Percentiles rank a stretch among this genome's conserved stretches.
These are phyloP conservation scores for Sphaeramia orbicularis DNA, from an alignment of 2,797 vertebrate genomes.

Conservation along the genomic window DNA sequence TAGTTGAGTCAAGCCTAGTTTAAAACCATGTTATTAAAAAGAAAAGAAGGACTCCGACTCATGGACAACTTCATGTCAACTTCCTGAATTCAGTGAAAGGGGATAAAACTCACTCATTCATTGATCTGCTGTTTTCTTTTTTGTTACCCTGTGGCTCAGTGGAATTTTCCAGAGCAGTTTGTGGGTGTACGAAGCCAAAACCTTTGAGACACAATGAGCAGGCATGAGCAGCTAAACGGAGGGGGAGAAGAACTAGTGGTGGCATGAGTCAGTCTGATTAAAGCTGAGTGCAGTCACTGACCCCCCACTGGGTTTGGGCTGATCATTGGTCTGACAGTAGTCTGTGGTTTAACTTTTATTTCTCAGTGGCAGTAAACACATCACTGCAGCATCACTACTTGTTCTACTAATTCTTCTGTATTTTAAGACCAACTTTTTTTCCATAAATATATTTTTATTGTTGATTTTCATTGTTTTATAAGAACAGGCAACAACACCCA, in stretches of 20 bases:
- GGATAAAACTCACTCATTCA: conserved; percentile 28
- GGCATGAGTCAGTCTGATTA: conserved; percentile 32
- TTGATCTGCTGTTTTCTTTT: conserved; percentile 43
- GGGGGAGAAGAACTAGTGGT: conserved; percentile 28
- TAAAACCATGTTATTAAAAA: no score
- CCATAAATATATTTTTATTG: no score
- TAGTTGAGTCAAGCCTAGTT: no score
- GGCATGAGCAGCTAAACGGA: conserved; percentile 19
- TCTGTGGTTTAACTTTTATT: conserved; percentile 21
- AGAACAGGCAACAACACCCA: no score
- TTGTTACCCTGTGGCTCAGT: conserved; percentile 27
- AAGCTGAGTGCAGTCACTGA: conserved; percentile 21
- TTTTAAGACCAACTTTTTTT: conserved; percentile 19
- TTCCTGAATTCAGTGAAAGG: conserved; percentile 35
- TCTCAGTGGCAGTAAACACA: conserved; percentile 30
- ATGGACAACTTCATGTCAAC: conserved; percentile 43
- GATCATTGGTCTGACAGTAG: no score
- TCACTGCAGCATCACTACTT: conserved; percentile 29
- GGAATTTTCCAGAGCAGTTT: conserved; percentile 54
- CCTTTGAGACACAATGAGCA: conserved; percentile 32
- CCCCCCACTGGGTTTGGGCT: background rate
- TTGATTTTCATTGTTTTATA: no score
- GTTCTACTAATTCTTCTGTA: conserved; percentile 13
- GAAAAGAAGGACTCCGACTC: conserved; percentile 29
- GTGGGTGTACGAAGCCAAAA: conserved; percentile 27